Base-by-base conservation (phyloP, 2,797 vertebrate species). In the Lepus oiostolus region DNA sequence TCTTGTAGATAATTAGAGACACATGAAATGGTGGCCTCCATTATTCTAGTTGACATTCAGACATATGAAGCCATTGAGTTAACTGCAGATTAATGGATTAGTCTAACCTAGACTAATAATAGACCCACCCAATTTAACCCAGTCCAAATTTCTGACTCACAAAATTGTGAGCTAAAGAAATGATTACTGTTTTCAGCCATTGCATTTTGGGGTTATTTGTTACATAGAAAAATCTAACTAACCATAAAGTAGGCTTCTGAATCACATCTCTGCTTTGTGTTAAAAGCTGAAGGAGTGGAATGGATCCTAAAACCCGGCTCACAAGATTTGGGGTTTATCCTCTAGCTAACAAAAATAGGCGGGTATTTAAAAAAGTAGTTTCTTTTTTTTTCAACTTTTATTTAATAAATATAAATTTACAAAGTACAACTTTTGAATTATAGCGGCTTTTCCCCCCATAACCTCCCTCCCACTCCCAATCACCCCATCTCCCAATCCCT, bases 221-320 rank as follows among this genome's bases (percentile, higher is more conserved):
- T 80, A 81, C 74, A 80, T 75, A 85, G 52, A 52, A 68, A 85
- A 93, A 70, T 75, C 24, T 85, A 91, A 52, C 19, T 65, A 76
- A 75, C 75, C 13, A 81, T n/a, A 16, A 35, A 91, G 26, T 17
- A 81, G 26, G 14, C 10, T 85, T 91, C 67, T 62, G 17, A 30
- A 16, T n/a, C 26, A 7, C 60, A 19, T 30, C 11, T 62, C n/a
- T 42, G 63, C 26, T 79, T 50, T 80, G 7, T 62, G 28, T 28
- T 52, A 21, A 91, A 38, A 67, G 65, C 47, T 88, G 65, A 77
- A 74, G 26, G 17, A 13, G 21, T 21, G 62, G 7, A 47, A 35
- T 24, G 14, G 1, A 4, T 77, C 58, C 74, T 60, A 65, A 85
- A 92, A 38, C 5, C 19, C 68, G 81, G 81, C 32, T 85, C 52